Evolutionary conservation across 2,113 vertebrate genomes (phyloP), one percentile per base, ranked within the genome.

Genomic region (Hippocampus guttulatus): DNA sequence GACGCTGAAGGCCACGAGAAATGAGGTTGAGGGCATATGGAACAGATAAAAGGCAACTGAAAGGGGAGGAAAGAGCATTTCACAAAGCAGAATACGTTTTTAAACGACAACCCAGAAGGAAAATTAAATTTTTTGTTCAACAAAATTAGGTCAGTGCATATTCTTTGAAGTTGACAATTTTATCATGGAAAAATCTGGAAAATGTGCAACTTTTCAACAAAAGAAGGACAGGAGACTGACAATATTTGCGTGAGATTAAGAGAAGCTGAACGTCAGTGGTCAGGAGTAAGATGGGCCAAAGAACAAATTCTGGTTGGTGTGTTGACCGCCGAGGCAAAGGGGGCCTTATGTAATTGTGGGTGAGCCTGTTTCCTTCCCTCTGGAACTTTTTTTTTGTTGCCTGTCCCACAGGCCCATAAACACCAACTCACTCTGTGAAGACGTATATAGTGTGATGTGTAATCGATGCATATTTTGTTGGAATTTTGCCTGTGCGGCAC

Each of bases 291-390:
- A 62, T 30, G 27, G 30, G 60, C 54, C 60, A 38, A 18, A 20
- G 8, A 62, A 62, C 30, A 62, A 25, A 67, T 23, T 65, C 41
- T 47, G 43, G 41, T 49, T 27, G 18, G 47, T 33, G 52, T 67
- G 14, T 67, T 1, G 7, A 67, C 15, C 18, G 57, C 75, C 75
- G 73, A 69, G 70, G 75, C 74, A 77, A 71, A 88, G 79, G 75
- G 60, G 77, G 69, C 55, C 75, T 86, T 85, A 85, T 83, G 74
- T 81, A 82, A 87, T 75, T 74, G 79, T 86, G 79, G 79, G 79
- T 88, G 80, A 88, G 76, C 70, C 61, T 82, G 70, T 73, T 85
- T 85, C 73, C 74, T 83, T 84, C 69, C 76, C 71, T 61, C 41
- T 25, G 38, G 55, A 76, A 81, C 69, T 73, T 49, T 49, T 49